Base-by-base conservation (phyloP, 2,113 vertebrate species). In the Corvus moneduloides region DNA sequence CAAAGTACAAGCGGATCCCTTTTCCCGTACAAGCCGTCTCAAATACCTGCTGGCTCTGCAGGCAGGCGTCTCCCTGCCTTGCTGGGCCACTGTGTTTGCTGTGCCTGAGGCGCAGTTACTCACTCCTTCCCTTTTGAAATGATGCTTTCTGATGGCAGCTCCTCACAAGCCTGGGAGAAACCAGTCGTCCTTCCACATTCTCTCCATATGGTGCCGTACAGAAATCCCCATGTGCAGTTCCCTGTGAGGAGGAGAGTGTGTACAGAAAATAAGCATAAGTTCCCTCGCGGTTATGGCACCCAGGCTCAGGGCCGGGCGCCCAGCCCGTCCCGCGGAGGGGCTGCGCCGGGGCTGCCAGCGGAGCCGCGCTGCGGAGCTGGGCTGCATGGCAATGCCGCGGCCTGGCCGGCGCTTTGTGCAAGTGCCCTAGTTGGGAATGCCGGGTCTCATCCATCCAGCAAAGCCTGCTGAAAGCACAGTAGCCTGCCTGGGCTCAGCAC, bases 371-470 rank as follows among this genome's bases (percentile, higher is more conserved):
- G n/a, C 17, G 30, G 78, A 73, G 79, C 86, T 41, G 91, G 93
- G 83, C 76, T 86, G 93, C 84, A 43, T 44, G 89, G 87, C 84
- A 73, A 49, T 95, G 87, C 79, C 83, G 15, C 5, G 1, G 71
- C 86, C 81, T 0, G 44, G 75, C 62, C 0, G 1, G 10, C 3
- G 27, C 83, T 61, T 68, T 76, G 67, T 92, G 79, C 20, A 1
- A 71, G 22, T 89, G 94, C 87, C 91, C 91, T 86, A 62, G 51
- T 83, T 92, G 96, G 68, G 44, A 81, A 26, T 33, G 89, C 94
- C 89, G 51, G 80, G 63, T 86, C 94, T n/a, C 76, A 84, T 74
- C 91, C 89, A 7, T 62, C 76, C 87, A 74, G 68, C 37, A 84
- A 62, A 94, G 89, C 8, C 0, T 74, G 87, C 89, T 87, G 87